These are phyloP conservation scores for Ecliptopera silaceata DNA, from an alignment of 2,888 invertebrate genomes.

Conservation along the genomic window DNA sequence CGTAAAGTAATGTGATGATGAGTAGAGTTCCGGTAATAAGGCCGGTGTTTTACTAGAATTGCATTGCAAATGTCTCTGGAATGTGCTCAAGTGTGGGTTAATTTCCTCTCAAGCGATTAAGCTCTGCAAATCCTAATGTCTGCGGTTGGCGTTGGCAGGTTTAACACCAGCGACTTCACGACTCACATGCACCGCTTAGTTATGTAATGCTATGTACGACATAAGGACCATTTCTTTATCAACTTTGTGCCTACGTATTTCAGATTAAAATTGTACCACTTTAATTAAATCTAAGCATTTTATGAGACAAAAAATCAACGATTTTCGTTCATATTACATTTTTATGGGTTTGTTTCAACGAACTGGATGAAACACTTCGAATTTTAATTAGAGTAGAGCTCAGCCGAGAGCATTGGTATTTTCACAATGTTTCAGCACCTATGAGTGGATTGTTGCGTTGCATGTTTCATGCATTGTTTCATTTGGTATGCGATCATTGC, in stretches of 20 bases:
- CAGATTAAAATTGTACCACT: too few relatives aligned
- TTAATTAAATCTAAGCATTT: too few relatives aligned
- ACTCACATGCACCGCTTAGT: neutral
- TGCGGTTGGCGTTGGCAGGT: neutral
- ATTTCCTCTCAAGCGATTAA: neutral
- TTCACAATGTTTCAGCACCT: conserved; percentile 6
- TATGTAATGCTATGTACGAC: neutral
- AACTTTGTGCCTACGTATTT: neutral
- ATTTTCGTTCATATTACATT: too few relatives aligned
- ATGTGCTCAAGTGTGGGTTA: neutral
- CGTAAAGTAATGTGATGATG: neutral
- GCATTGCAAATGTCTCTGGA: too few relatives aligned
- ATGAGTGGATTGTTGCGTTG: conserved; percentile 14
- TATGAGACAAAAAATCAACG: too few relatives aligned
- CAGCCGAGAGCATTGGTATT: conserved; percentile 7
- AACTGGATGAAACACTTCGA: conserved; percentile 7
- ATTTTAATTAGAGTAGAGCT: conserved; percentile 3
- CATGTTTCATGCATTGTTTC: conserved; percentile 23
- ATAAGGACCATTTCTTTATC: neutral
- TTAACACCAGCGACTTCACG: neutral
- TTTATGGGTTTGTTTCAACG: neutral
- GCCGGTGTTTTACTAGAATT: too few relatives aligned
- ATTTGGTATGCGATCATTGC: conserved; percentile 22
- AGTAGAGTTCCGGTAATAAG: neutral
- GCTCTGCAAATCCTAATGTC: neutral